These are phyloP conservation scores for Podarcis raffonei DNA, from an alignment of 2,113 vertebrate genomes.

Conservation along the genomic window DNA sequence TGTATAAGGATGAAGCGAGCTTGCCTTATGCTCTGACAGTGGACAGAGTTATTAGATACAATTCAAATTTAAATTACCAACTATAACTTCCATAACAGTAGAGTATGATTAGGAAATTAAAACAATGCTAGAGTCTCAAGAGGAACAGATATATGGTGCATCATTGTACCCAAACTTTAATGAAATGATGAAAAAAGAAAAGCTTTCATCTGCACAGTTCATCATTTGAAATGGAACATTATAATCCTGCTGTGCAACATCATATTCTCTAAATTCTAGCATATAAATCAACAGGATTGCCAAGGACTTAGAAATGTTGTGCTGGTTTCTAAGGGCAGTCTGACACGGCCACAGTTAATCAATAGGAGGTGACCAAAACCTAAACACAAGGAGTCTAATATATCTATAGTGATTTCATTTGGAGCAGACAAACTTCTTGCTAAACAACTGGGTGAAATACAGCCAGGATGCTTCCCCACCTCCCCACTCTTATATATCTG, in stretches of 20 bases:
- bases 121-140: background rate
- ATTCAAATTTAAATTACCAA: background rate
- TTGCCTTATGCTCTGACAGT: background rate
- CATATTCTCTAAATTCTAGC: background rate
- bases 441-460: too few relatives aligned
- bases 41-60: constrained; percentile 17
- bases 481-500: background rate
- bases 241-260: background rate
- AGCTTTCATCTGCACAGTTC: background rate
- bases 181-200: background rate
- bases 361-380: background rate
- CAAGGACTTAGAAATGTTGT: background rate
- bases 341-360: background rate
- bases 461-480: too few relatives aligned
- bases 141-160: background rate
- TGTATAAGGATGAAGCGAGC: background rate
- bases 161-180: background rate
- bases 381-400: background rate
- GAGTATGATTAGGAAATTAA: background rate
- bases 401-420: background rate
- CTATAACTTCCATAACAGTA: background rate
- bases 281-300: background rate
- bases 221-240: background rate
- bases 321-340: background rate
- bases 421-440: background rate